Conservation (phyloP, 2,888 invertebrate genomes). For the Augochlorella aurata region DNA sequence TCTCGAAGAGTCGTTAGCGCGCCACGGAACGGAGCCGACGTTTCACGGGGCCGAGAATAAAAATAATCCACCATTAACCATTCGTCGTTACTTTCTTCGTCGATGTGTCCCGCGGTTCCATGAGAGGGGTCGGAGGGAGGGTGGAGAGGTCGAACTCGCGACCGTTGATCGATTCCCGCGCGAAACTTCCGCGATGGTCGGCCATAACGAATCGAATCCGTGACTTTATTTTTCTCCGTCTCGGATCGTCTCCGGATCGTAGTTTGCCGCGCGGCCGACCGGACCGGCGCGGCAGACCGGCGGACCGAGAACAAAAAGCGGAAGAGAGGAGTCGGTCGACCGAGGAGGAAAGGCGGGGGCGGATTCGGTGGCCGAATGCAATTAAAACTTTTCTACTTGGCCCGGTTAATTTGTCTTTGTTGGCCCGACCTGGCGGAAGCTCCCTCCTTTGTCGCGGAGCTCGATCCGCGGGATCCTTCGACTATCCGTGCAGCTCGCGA, state of each 20-base stretch:
- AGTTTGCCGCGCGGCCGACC: neutral
- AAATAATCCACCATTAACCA: conserved; percentile 45
- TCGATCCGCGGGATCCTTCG: conserved; percentile 51
- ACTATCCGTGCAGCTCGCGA: conserved; percentile 29
- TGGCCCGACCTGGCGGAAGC: conserved; percentile 39
- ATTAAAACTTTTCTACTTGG: conserved; percentile 79
- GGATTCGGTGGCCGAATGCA: conserved; percentile 66
- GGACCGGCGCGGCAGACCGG: neutral
- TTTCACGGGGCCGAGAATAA: conserved; percentile 27
- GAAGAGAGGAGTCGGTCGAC: neutral
- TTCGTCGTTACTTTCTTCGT: conserved; percentile 36
- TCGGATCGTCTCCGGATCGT: conserved; percentile 1
- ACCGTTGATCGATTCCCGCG: neutral
- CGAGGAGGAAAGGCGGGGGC: neutral
- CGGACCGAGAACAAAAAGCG: neutral
- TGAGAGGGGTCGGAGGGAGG: too few species aligned
- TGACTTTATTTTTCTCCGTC: too few species aligned
- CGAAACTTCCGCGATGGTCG: conserved; percentile 26
- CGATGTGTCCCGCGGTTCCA: neutral
- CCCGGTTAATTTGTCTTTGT: conserved; percentile 77
- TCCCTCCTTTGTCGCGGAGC: conserved; percentile 46
- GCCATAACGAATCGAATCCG: conserved; percentile 15
- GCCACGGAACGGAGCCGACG: neutral
- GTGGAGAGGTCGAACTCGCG: neutral
- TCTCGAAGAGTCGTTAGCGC: conserved; percentile 39